Conservation (phyloP, 2,797 vertebrate species). For the Tolypeutes matacus region DNA sequence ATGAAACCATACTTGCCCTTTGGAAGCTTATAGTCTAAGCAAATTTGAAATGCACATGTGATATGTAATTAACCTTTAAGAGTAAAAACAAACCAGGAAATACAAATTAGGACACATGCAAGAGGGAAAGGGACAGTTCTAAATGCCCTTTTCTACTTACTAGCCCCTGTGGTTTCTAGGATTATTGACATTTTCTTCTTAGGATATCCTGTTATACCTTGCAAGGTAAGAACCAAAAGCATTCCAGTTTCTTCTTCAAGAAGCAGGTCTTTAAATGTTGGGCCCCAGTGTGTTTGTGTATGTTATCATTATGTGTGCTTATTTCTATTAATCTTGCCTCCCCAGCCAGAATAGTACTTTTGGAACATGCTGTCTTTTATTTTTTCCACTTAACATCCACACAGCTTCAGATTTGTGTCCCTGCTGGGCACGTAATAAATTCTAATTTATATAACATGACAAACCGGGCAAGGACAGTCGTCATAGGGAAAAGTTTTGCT, state of each 20-base stretch:
- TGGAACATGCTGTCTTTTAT: not conserved
- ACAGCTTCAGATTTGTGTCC: not conserved
- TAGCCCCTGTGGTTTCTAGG: not conserved
- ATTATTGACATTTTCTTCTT: constrained; percentile 5
- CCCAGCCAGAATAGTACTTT: not conserved
- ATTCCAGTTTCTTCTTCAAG: constrained; percentile 47
- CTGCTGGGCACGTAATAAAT: not conserved
- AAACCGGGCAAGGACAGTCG: not conserved
- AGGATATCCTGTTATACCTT: not conserved
- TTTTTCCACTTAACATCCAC: not conserved
- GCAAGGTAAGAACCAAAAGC: not conserved
- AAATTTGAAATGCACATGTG: not conserved
- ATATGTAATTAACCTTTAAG: not conserved
- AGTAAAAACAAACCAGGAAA: constrained; percentile 15
- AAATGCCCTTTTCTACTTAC: not conserved
- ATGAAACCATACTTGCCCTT: not conserved
- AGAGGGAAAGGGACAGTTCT: not conserved
- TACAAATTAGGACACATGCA: not conserved
- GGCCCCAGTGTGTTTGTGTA: not conserved
- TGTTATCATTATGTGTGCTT: not conserved
- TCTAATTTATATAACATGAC: not conserved
- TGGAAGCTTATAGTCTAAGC: not conserved
- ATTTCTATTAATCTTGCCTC: constrained; percentile 30
- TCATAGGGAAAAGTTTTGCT: not conserved
- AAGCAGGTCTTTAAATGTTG: not conserved